Base-by-base conservation (phyloP, 2,797 vertebrate genomes). In the Phoxinus dragarum region DNA sequence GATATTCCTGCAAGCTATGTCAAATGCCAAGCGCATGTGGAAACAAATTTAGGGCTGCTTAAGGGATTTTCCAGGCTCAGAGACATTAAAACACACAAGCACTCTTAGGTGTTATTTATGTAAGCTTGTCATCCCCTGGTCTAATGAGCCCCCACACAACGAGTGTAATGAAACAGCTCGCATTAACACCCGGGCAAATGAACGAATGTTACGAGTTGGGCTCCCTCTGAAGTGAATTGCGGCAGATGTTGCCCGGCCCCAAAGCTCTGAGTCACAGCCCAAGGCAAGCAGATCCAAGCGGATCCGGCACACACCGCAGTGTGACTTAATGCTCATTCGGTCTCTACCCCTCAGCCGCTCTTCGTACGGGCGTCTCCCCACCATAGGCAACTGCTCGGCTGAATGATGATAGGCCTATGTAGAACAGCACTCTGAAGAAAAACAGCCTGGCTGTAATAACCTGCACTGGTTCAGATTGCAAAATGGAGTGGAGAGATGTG, bases 61-160 rank as follows among this genome's bases (percentile, higher is more conserved):
- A 80, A 80, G 84, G 89, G 89, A 88, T 89, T 88, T 89, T 74
- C 84, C 89, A 78, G 80, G 84, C 90, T 91, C 86, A 80, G 80
- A 89, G 90, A 88, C 85, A 84, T 88, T 75, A 89, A 93, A 92
- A 91, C 90, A 93, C 90, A 90, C 87, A 54, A 88, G 90, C 88
- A 82, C 86, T 91, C 88, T 93, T 88, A 93, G 88, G 91, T 91
- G 92, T 93, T 93, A 94, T 95, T 94, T 94, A 91, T 94, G 90
- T 91, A 93, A 93, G 91, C 91, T 90, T 93, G 93, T 93, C 92
- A 91, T 93, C 91, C 90, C 91, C 84, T 84, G 90, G 88, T 94
- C 91, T 94, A 95, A 96, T 94, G 93, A 94, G 93, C 92, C 92
- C 14, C 89, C 91, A 92, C 91, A 93, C 91, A 89, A 79, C 80